Base-by-base conservation (phyloP, 2,888 invertebrate genomes). In the Adelphocoris suturalis region DNA sequence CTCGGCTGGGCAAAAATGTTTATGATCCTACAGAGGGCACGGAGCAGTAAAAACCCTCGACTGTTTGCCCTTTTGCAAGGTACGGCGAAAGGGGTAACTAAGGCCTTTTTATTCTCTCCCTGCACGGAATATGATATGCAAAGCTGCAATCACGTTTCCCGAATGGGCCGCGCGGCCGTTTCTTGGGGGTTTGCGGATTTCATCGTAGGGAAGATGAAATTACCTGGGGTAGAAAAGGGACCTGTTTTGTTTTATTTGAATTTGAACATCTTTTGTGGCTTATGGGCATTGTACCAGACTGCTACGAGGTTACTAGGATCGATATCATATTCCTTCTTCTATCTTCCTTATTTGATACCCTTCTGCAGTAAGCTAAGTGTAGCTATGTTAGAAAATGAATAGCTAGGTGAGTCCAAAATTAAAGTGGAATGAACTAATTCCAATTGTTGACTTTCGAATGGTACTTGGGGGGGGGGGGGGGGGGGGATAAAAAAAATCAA, bases 71-170 rank as follows among this genome's bases (percentile, higher is more conserved):
- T 68, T 68, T 68, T 23, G 37, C 68, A 68, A 19, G 68, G 68
- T 68, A 68, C 57, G 23, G 68, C 68, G 23, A 68, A 82, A 81
- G 82, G 82, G 52, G 82, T 82, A 82, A 82, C 82, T 82, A 82
- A 48, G 52, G 82, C 48, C 9, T 82, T 82, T 82, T 82, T 82
- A 82, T 82, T 52, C 82, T 52, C 52, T 52, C 82, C 13, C 52
- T 52, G 48, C 52, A 82, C 48, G 82, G 82, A 82, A 82, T 82
- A 47, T 52, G 82, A 82, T 82, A 82, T 82, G 82, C 82, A 82
- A 52, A 82, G 52, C 82, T 52, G 82, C 82, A 27, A 48, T 52
- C 82, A 52, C 52, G 82, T n/a, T 48, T 46, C 19, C 52, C 7
- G 48, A n/a, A 82, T 13, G 57, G 57, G n/a, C n/a, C 16, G 16